phyloP scores from a whole-genome alignment of 1,140 invertebrate genomes.

The Drosophila ironensis region DNA sequence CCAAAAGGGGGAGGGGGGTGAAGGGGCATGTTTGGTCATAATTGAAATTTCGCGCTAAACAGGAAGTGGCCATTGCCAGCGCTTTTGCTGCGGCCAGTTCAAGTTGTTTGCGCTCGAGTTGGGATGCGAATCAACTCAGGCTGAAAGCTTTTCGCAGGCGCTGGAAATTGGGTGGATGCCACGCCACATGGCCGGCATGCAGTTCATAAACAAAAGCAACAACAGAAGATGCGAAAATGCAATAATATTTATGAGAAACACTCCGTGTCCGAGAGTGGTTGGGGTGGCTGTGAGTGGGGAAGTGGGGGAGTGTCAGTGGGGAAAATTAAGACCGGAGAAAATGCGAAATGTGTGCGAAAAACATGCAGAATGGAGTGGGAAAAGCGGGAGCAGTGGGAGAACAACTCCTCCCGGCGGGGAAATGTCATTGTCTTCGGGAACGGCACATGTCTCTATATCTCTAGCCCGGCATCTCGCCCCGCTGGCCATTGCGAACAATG shows the following conservation, averaged over 20 bases:
- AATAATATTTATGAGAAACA: constrained; percentile 57
- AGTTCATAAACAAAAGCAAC: constrained; percentile 58
- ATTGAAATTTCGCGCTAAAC: constrained; percentile 79
- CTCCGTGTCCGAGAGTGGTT: constrained; percentile 9
- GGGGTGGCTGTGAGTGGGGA: neutral
- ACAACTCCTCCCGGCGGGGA: constrained; percentile 7
- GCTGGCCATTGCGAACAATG: constrained; percentile 10
- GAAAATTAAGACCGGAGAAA: constrained; percentile 43
- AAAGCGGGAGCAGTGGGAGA: neutral
- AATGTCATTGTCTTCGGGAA: constrained; percentile 46
- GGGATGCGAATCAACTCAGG: constrained; percentile 26
- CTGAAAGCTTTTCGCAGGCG: constrained; percentile 38
- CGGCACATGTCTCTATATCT: constrained; percentile 34
- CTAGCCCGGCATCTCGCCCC: neutral
- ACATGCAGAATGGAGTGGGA: neutral
- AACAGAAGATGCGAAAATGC: constrained; percentile 51
- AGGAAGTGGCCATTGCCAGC: constrained; percentile 59
- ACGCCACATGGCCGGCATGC: constrained; percentile 45
- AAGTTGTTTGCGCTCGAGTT: constrained; percentile 50
- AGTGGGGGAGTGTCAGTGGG: constrained; percentile 3
- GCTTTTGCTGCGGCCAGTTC: constrained; percentile 55
- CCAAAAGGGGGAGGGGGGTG: neutral
- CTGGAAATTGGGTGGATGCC: constrained; percentile 16
- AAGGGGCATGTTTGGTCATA: constrained; percentile 64
- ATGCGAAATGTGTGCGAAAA: constrained; percentile 39